Base-by-base conservation (phyloP, 2,113 vertebrate genomes). In the Ageneiosus marmoratus region DNA sequence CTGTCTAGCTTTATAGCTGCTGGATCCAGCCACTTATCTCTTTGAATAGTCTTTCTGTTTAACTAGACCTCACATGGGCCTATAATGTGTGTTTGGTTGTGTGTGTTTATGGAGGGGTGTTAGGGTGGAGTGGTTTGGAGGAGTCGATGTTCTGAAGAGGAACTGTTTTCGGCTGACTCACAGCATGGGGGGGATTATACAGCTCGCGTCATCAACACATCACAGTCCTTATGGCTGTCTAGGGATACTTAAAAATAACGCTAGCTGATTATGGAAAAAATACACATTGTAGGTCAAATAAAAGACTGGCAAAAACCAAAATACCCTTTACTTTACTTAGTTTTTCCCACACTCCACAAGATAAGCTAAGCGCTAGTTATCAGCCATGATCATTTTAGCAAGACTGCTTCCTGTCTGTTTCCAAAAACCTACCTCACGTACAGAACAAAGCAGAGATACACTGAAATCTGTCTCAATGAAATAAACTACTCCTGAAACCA, bases 241-340 rank as follows among this genome's bases (percentile, higher is more conserved):
- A 50, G 6, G 10, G 46, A 58, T 75, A 76, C 63, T 62, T 79
- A 58, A 74, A 5, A 27, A 53, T 74, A 65, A 48, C 46, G 20
- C 37, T 63, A 41, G 89, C 88, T 51, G 84, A 88, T 87, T 88
- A 89, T 89, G 90, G 81, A 88, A 89, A 88, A 88, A 88, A 88
- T 78, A 60, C 15, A 2, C 65, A 34, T 18, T 63, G 69, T 76
- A 65, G 48, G 77, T 73, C 72, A 63, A 63, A 63, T 27, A 62
- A 62, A 62, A 62, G 58, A 27, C 56, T 27, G 56, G 3, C 56
- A 80, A 83, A 60, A 80, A 58, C n/a, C 65, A 62, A 76, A 80
- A 73, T n/a, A 12, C 70, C 15, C 70, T 73, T 48, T 60, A 76
- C 60, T 72, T 51, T 60, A 4, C 24, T 13, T 75, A 22, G 29